Evolutionary conservation across 2,888 invertebrate genomes (phyloP).

Genomic region (Entomobrya proxima): DNA sequence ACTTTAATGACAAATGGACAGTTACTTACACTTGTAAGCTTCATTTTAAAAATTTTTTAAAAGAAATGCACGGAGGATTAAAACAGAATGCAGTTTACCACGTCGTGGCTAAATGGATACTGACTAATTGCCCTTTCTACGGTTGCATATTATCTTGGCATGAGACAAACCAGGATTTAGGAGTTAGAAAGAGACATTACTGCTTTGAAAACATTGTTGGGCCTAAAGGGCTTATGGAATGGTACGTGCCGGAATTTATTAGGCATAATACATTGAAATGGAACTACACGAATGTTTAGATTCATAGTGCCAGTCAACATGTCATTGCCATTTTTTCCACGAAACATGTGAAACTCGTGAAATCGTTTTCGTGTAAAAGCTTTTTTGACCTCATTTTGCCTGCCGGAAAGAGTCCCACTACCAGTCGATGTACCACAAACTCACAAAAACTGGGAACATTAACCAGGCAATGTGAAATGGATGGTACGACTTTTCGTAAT

Average conservation of each 20-base stretch:
- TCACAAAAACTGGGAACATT: too few relatives aligned
- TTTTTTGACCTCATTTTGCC: slow-evolving; percentile 45
- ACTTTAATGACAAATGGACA: neutral
- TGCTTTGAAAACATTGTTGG: neutral
- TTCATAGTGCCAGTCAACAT: neutral
- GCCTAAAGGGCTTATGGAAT: neutral
- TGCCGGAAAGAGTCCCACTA: neutral
- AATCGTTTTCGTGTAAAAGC: slow-evolving; percentile 24
- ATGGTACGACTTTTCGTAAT: too few relatives aligned
- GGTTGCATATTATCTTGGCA: neutral
- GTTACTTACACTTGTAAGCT: neutral
- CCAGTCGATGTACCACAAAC: too few relatives aligned
- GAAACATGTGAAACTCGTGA: slow-evolving; percentile 39
- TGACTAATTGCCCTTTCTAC: neutral
- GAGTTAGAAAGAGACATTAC: neutral
- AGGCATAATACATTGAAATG: neutral
- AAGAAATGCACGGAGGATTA: too few relatives aligned
- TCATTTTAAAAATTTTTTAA: neutral
- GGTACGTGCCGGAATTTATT: slow-evolving; percentile 38
- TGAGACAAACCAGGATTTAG: neutral
- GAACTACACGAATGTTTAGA: neutral
- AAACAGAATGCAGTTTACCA: neutral
- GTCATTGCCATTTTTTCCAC: neutral
- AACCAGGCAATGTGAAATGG: too few relatives aligned
- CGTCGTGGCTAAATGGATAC: neutral